Conservation (phyloP, 53 echinoderm and acorn worm species). For the Astropecten irregularis region DNA sequence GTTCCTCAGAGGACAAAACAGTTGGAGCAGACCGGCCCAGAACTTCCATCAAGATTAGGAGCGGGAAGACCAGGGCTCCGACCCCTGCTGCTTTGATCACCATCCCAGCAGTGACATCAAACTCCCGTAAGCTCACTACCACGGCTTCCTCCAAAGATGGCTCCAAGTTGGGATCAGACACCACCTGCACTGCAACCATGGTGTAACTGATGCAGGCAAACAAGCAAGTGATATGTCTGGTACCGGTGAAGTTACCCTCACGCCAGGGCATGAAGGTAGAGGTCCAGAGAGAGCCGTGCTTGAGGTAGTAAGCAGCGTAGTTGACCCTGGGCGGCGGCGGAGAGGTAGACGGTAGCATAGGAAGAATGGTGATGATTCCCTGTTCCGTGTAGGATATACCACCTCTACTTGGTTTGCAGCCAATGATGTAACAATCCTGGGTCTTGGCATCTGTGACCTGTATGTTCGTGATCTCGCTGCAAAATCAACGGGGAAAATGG, state of each 20-base stretch:
- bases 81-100: conserved; percentile 9
- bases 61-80: background rate
- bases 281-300: conserved; percentile 9
- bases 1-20: too few relatives aligned
- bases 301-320: conserved; percentile 30
- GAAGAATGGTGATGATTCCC: conserved; percentile 5
- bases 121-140: background rate
- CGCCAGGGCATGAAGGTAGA: conserved; percentile 22
- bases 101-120: background rate
- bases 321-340: conserved; percentile 9
- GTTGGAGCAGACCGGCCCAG: background rate
- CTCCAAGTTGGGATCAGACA: background rate
- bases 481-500: too few relatives aligned
- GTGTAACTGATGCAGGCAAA: conserved; percentile 28
- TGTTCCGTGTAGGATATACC: conserved; percentile 14
- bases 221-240: conserved; percentile 23
- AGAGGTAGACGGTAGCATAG: background rate
- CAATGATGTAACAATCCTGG: conserved; percentile 9
- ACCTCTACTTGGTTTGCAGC: background rate
- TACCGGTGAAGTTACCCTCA: conserved; percentile 29
- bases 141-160: background rate
- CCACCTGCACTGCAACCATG: conserved; percentile 28
- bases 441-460: conserved; percentile 30
- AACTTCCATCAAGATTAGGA: conserved; percentile 4
- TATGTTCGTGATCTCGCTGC: conserved; percentile 31